Evolutionary conservation across 2,797 vertebrate genomes (phyloP), one percentile per base, ranked within the genome.

Genomic region (Triplophysa yarkandensis): DNA sequence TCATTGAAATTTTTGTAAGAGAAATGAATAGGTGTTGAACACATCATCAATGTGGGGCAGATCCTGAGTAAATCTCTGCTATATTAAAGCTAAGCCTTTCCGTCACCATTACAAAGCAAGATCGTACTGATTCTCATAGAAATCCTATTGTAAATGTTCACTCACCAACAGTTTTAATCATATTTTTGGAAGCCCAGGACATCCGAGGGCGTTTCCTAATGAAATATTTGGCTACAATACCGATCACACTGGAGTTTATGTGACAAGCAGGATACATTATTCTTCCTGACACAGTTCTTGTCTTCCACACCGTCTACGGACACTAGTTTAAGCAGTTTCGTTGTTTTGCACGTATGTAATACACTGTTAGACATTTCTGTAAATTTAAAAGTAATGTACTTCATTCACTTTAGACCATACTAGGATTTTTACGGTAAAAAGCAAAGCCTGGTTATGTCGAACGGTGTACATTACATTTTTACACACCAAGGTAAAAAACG

Each of bases 1-100:
- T 50, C 27, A 54, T 72, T 62, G 58, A 39, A 71, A 52, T 52
- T 48, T 41, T 43, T 71, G 21, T 36, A 4, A 36, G 21, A 36
- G 21, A 62, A 63, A 63, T 54, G 34, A 72, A 72, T 54, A 64
- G 21, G 70, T 72, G 60, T 64, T 43, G 46, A 64, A 54, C 46
- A 23, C 54, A 48, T 64, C n/a, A 54, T 72, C 46, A 72, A 39
- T 54, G 60, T 30, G 28, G 60, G 58, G 60, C 60, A 43, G 46
- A 72, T 72, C 34, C 60, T 6, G 19, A 6, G 46, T 63, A 30
- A 54, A 64, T 64, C 70, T 72, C 8, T 63, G 32, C 25, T 52
- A 41, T 43, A 63, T 63, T 63, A 54, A 30, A 54, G 17, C 46
- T 32, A 64, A 64, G 60, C 60, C 34, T 43, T 64, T 64, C 60